A percentile compares a stretch with the other conserved stretches of the same genome.
These are phyloP conservation scores for Diplosoma virens DNA, from an alignment of 23 tunicate genomes.

Conservation along the genomic window DNA sequence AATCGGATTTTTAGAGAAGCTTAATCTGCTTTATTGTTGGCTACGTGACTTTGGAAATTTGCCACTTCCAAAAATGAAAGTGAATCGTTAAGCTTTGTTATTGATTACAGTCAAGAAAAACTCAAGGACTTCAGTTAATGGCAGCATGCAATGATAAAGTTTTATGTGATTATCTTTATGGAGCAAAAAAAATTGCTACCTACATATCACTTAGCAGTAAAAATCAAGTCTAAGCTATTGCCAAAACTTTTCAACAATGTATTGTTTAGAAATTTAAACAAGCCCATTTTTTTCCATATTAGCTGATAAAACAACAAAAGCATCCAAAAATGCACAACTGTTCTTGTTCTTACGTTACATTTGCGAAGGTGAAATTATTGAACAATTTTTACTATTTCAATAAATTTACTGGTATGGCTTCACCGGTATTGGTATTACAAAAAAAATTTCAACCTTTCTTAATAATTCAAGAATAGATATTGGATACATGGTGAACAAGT, in stretches of 20 bases:
- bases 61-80: not conserved
- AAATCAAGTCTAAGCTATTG: not conserved
- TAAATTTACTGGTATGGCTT: not conserved
- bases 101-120: not conserved
- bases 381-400: not conserved
- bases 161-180: not conserved
- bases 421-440: not conserved
- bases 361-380: not conserved
- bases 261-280: not conserved
- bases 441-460: not conserved
- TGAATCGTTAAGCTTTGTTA: not conserved
- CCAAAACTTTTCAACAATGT: not conserved
- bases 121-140: not conserved
- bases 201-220: no score
- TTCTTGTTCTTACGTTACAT: not conserved
- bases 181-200: not conserved
- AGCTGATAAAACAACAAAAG: not conserved
- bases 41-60: not conserved
- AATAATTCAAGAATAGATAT: not conserved
- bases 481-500: slow-evolving; percentile 2
- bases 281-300: not conserved
- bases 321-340: slow-evolving; percentile 8
- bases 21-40: not conserved
- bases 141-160: not conserved
- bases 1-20: slow-evolving; percentile 6